A percentile compares a stretch with the other conserved stretches of the same genome.
Evolutionary conservation across 2,888 invertebrate genomes (phyloP).

Genomic region (Yponomeuta sedellus): DNA sequence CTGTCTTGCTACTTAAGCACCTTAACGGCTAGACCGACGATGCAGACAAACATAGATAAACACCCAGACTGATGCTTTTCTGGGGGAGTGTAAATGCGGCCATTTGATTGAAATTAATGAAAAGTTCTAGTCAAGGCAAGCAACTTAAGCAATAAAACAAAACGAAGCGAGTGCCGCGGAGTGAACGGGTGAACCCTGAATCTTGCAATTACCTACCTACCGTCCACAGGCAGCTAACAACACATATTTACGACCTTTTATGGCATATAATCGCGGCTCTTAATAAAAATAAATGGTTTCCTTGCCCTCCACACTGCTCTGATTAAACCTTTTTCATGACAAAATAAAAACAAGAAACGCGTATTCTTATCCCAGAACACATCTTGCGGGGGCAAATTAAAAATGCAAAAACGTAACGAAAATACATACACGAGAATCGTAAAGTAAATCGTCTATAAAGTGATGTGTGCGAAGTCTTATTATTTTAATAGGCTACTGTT

Average conservation of each 20-base stretch:
- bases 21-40: too few species aligned
- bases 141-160: conserved; percentile 4
- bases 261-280: conserved; percentile 67
- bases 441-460: not conserved
- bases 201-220: conserved; percentile 38
- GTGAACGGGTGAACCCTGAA: conserved; percentile 1
- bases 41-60: too few species aligned
- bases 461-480: not conserved
- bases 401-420: not conserved
- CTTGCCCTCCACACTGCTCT: conserved; percentile 35
- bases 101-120: not conserved
- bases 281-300: conserved; percentile 72
- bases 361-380: conserved; percentile 2
- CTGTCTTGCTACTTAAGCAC: too few species aligned
- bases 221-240: conserved; percentile 57
- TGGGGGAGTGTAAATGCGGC: too few species aligned
- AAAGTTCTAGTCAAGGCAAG: not conserved
- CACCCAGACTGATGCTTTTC: too few species aligned
- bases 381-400: conserved; percentile 2
- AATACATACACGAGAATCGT: not conserved
- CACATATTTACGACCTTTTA: conserved; percentile 67
- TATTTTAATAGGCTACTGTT: not conserved
- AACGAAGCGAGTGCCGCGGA: not conserved
- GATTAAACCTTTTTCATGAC: conserved; percentile 14
- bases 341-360: conserved; percentile 11